Percentiles rank a stretch among this genome's conserved stretches.
Evolutionary conservation across 2,888 invertebrate genomes (phyloP).

Genomic region (Stomorhina lunata): DNA sequence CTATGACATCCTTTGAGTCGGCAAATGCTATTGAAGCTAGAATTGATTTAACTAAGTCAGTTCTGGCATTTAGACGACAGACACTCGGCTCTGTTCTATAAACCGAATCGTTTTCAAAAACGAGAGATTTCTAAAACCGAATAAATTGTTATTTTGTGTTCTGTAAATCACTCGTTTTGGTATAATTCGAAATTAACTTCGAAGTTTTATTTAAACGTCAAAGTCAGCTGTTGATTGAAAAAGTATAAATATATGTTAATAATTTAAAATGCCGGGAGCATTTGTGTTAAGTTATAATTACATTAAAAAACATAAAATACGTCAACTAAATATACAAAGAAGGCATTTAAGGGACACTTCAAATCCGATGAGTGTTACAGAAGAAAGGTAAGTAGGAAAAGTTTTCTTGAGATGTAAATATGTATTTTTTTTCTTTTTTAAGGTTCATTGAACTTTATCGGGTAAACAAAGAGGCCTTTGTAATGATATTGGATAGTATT

Average conservation of each 20-base stretch:
- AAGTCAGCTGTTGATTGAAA: conserved; percentile 4
- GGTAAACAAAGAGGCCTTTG: neutral
- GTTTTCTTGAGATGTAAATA: neutral
- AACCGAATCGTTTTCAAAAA: conserved; percentile 3
- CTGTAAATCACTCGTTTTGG: too few relatives aligned
- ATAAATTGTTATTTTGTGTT: too few relatives aligned
- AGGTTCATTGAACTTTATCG: neutral
- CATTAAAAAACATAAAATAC: neutral
- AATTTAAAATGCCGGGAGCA: neutral
- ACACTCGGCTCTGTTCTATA: conserved; percentile 1
- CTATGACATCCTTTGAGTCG: conserved; percentile 31
- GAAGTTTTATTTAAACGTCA: neutral
- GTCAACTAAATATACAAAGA: neutral
- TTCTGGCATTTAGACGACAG: conserved; percentile 34
- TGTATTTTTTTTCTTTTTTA: neutral
- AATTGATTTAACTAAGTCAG: conserved; percentile 33
- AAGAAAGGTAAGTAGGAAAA: neutral
- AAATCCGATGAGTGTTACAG: neutral
- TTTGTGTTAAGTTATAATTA: neutral
- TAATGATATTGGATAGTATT: neutral
- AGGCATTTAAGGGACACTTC: conserved; percentile 1
- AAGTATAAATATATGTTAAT: neutral
- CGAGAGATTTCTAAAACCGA: too few relatives aligned
- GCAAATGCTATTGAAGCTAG: conserved; percentile 37
- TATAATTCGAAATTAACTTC: too few relatives aligned